Base-by-base conservation (phyloP, 2,113 vertebrate species). In the Petromus typicus region DNA sequence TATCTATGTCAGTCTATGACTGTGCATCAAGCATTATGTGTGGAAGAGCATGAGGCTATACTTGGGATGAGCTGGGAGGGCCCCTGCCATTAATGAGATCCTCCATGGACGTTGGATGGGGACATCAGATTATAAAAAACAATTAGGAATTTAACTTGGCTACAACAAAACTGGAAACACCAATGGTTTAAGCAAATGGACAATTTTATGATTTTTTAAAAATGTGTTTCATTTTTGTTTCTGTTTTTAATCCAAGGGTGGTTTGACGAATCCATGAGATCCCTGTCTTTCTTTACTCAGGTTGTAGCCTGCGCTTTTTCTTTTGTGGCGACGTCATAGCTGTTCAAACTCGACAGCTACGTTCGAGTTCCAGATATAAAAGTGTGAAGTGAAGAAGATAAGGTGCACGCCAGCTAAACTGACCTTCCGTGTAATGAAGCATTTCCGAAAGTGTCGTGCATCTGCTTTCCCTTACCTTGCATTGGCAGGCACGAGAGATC, bases 101-200 rank as follows among this genome's bases (percentile, higher is more conserved):
- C 16, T 88, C 14, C 81, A 48, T 30, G 80, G 43, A 63, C 51
- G 25, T 80, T 48, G 59, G 23, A 84, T 69, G 48, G 37, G 23
- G 61, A 69, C 5, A 43, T 67, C 80, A 30, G 14, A 12, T 86
- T 51, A 94, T 11, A 43, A 18, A 37, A 56, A 85, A 80, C 80
- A 90, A 43, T 96, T 81, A 91, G 59, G 10, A 85, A 87, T 71
- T 94, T 93, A 95, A 66, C 71, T 83, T 89, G 45, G 25, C 32
- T 94, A 17, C 64, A 45, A 90, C 59, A 82, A 73, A 85, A 93
- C 23, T 66, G 34, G 32, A 75, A 83, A 95, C 82, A 91, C 20
- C 59, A 89, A 40, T 66, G 59, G 34, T 54, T 93, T 97, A 78
- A 89, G 54, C n/a, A 64, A 63, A 59, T 63, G 11, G 51, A 57